Evolutionary conservation across 2,113 vertebrate species (phyloP).

Genomic region (Thalassarche chlororhynchos): DNA sequence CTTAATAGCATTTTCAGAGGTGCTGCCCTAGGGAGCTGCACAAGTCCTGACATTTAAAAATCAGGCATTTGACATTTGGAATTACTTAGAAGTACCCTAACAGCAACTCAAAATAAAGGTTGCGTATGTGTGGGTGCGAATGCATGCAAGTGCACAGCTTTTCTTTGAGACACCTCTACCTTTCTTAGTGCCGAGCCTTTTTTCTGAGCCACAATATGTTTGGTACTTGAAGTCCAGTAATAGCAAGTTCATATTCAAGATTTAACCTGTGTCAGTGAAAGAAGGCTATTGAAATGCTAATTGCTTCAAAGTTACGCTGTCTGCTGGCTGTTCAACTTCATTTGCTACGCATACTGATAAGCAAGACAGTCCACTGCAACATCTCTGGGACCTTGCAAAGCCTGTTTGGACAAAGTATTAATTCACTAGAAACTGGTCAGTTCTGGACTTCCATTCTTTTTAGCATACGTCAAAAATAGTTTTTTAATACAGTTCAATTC

Average conservation of each 20-base stretch:
- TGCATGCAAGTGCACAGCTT: background rate
- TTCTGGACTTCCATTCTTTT: background rate
- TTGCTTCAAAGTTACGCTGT: background rate
- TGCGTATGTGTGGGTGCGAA: background rate
- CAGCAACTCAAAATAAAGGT: background rate
- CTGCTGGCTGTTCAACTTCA: background rate
- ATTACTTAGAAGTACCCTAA: slow-evolving; percentile 10
- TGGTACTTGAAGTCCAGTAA: background rate
- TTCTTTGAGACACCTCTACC: background rate
- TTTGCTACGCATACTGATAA: background rate
- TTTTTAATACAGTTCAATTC: background rate
- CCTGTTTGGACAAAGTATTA: background rate
- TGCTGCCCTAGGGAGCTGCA: background rate
- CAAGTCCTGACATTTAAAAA: slow-evolving; percentile 33
- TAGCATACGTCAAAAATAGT: background rate
- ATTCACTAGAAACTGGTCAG: background rate
- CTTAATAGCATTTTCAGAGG: slow-evolving; percentile 38
- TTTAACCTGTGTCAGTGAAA: background rate
- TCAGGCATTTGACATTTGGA: slow-evolving; percentile 25
- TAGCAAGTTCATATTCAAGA: background rate
- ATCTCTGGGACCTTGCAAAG: background rate
- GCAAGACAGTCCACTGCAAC: background rate
- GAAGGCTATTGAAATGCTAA: background rate
- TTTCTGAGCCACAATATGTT: background rate
- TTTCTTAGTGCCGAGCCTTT: background rate